Evolutionary conservation across 2,888 invertebrate genomes (phyloP), one percentile per base, ranked within the genome.

Genomic region (Apomyelois bistriatella): DNA sequence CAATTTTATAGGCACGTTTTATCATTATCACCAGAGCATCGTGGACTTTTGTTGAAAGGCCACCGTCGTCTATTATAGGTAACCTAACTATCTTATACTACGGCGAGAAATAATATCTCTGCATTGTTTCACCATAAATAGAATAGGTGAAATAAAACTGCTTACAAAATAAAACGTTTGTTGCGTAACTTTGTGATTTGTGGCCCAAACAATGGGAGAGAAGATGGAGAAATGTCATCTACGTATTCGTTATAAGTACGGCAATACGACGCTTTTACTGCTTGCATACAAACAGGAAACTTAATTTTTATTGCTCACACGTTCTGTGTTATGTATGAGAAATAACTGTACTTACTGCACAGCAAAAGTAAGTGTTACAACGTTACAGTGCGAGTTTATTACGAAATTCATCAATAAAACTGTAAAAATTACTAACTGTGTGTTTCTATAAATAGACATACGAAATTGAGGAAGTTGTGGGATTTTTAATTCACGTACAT

Each of bases 281-380:
- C 15, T 13, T 30, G 9, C 43, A 15, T 43, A 30, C 30, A 43
- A 43, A 30, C 3, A 43, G 30, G 13, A 43, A 28, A 30, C 22
- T 13, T 43, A 43, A 22, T 43, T 28, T 43, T 43, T 43, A 43
- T 43, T 43, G 30, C 43, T 30, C 30, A 43, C 43, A 30, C 43
- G 43, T 30, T 41, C 30, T 42, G 17, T n/a, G 42, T 42, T 22
- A 22, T 22, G 22, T 22, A 22, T 22, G 22, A 22, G 22, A 22
- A 15, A 15, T 40, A 40, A 15, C 38, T 40, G 38, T 40, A 15
- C 38, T 40, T 40, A 40, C 15, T 38, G 22, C 15, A 38, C 37
- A 38, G 13, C 4, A 38, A 8, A 4, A 38, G 36, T 2, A 13
- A 15, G 7, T 38, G 7, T 38, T 22, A 22, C 22, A 22, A n/a